Base-by-base conservation (phyloP, 2,888 invertebrate genomes). In the Phlogophora meticulosa region DNA sequence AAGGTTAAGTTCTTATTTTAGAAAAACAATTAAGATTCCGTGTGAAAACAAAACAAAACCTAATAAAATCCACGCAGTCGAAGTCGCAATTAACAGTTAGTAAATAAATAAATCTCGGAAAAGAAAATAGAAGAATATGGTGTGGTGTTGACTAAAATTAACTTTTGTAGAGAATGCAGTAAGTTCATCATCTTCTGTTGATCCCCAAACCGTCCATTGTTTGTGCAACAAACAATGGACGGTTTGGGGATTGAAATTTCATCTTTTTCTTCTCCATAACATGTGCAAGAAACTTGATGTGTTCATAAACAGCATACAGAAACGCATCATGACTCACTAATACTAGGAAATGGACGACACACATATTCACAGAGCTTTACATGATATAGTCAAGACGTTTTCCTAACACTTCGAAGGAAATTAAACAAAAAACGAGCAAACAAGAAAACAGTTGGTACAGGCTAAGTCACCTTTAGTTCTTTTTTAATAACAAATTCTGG, bases 301-400 rank as follows among this genome's bases (percentile, higher is more conserved):
- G 34, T 79, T 67, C 61, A 59, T 74, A 76, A 79, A 74, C 58
- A 75, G 58, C 53, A 74, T 62, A 75, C 58, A 67, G 60, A 78
- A 79, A 79, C 76, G 52, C 48, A 67, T 7, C 51, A 62, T 76
- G 75, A 76, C 43, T 76, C 80, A 76, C 61, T 51, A 59, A 56
- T 62, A 49, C 69, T 75, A 79, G 69, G 80, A 68, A 79, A 62
- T 76, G 55, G 52, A 66, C 74, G 76, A 76, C 80, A 76, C 49
- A 74, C n/a, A 74, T 67, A 78, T 55, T 61, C 42, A 43, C 51
- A 51, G 13, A 74, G 58, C 79, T 67, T 49, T 22, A 42, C 52
- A 60, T 46, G 34, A 61, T 71, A 20, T 49, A 60, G 38, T 63
- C 58, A 15, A 72, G 20, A 72, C 15, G 38, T 56, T 72, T 78